A percentile compares a stretch with the other conserved stretches of the same genome.
Conservation (phyloP, 2,888 invertebrate genomes). For the Cryptocephalus moraei region DNA sequence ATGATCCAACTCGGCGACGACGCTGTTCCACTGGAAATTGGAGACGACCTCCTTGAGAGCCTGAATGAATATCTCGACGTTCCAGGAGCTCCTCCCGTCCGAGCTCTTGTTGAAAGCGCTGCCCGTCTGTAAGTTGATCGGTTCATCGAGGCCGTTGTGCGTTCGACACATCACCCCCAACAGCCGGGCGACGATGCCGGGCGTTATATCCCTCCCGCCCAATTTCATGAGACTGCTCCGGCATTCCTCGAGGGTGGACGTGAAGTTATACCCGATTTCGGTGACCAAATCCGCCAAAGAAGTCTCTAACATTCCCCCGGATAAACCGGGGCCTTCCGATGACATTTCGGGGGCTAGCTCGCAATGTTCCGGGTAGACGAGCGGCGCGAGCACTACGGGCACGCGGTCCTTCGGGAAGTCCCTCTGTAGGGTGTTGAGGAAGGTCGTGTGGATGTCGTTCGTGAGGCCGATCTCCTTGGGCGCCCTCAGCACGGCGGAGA, state of each 20-base stretch:
- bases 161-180: slow-evolving; percentile 81
- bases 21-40: slow-evolving; percentile 85
- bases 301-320: slow-evolving; percentile 51
- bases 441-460: slow-evolving; percentile 65
- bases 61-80: slow-evolving; percentile 86
- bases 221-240: slow-evolving; percentile 67
- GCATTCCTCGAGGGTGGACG: slow-evolving; percentile 77
- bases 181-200: slow-evolving; percentile 72
- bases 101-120: slow-evolving; percentile 45
- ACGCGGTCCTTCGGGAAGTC: slow-evolving; percentile 85
- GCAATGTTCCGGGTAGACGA: slow-evolving; percentile 72
- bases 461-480: slow-evolving; percentile 56
- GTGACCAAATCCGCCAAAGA: slow-evolving; percentile 79
- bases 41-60: slow-evolving; percentile 83
- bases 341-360: slow-evolving; percentile 56
- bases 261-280: slow-evolving; percentile 82
- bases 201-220: slow-evolving; percentile 70
- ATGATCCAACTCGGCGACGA: slow-evolving; percentile 85
- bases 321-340: slow-evolving; percentile 48
- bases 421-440: slow-evolving; percentile 68
- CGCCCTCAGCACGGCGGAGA: slow-evolving; percentile 51
- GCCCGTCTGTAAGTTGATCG: slow-evolving; percentile 45
- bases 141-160: slow-evolving; percentile 62
- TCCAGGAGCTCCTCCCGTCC: slow-evolving; percentile 61
- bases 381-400: slow-evolving; percentile 80